A percentile compares a stretch with the other conserved stretches of the same genome.
These are phyloP conservation scores for Oreochromis mossambicus DNA, from an alignment of 2,797 vertebrate genomes.

Conservation along the genomic window DNA sequence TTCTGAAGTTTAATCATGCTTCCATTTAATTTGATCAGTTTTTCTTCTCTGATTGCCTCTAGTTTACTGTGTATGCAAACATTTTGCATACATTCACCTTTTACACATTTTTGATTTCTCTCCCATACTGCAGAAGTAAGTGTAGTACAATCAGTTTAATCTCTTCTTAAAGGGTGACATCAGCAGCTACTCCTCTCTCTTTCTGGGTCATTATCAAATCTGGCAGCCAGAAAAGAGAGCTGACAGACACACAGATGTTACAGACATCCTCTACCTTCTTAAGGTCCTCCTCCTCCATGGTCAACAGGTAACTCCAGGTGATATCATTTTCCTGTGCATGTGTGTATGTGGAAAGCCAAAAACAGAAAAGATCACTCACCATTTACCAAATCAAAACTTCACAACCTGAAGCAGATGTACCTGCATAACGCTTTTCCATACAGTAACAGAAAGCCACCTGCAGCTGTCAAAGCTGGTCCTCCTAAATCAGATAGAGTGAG, in stretches of 20 bases:
- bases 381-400: conserved; percentile 42
- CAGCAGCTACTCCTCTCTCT: not conserved
- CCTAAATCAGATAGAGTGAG: not conserved
- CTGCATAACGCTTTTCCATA: conserved; percentile 28
- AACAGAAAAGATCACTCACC: conserved; percentile 1
- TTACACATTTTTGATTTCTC: not conserved
- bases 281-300: conserved; percentile 85
- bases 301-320: conserved; percentile 83
- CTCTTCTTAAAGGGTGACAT: not conserved
- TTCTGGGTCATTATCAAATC: conserved; percentile 13
- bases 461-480: conserved; percentile 6
- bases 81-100: not conserved
- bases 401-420: conserved; percentile 27
- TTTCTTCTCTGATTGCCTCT: not conserved
- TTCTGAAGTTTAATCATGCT: not conserved
- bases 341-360: not conserved
- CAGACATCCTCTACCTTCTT: conserved; percentile 76
- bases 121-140: not conserved
- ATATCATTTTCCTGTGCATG: conserved; percentile 80
- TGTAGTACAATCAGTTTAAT: not conserved
- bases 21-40: not conserved
- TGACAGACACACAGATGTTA: conserved; percentile 18
- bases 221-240: not conserved
- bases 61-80: not conserved
- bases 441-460: conserved; percentile 9